Base-by-base conservation (phyloP, 2,888 invertebrate genomes). In the Parnassius glacialis region DNA sequence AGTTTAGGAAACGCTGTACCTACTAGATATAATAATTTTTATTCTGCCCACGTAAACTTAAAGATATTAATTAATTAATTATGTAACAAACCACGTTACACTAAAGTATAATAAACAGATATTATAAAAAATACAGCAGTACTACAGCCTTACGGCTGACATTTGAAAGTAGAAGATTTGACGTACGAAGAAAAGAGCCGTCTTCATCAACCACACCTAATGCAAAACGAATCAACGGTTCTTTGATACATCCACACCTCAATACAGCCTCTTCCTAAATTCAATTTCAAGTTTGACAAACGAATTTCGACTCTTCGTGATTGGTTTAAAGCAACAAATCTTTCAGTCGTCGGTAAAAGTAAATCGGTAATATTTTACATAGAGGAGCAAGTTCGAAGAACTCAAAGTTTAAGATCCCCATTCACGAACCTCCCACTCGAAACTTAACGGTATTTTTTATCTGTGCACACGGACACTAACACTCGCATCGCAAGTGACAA, bases 351-450 rank as follows among this genome's bases (percentile, higher is more conserved):
- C 51, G 43, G 55, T 42, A 42, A 50, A 44, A 48, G 16, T 45
- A 47, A 47, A n/a, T 45, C 25, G 10, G 43, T 25, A 16, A 43
- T 59, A 51, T 51, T 53, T 51, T 57, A 64, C 52, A 62, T 64
- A 64, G 61, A 57, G 61, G 62, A 67, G 48, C 48, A 48, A 68
- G 72, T 75, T 76, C 74, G 66, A 60, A 64, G 74, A 75, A 76
- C 71, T 67, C 66, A 66, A 69, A 67, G 68, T 71, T 73, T 73
- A 66, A 70, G 69, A 68, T 66, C 64, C 68, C 70, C 72, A 76
- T 77, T 77, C 75, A 74, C 64, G 70, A 61, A 68, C 73, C 75
- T 68, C 79, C 78, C 78, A 79, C 78, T 71, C 61, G 67, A 65
- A 34, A 64, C 61, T 64, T 74, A 78, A 76, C 76, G 75, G 78